Evolutionary conservation across 2,888 invertebrate genomes (phyloP), one percentile per base, ranked within the genome.

Genomic region (Rhorus exstirpatorius): DNA sequence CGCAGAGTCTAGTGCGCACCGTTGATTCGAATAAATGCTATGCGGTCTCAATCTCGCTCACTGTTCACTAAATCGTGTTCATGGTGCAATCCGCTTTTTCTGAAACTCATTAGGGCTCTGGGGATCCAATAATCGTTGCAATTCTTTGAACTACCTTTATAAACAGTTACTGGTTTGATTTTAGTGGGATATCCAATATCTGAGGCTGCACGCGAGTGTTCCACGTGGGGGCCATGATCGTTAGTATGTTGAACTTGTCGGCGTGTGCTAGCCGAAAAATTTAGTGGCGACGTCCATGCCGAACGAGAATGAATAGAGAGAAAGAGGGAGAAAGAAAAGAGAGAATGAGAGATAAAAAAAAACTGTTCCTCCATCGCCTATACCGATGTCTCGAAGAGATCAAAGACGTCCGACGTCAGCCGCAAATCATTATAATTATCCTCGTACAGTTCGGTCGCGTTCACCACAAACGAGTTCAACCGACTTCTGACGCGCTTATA

Each of bases 401-500:
- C 83, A 83, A 83, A 83, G 83, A 77, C 65, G 76, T 71, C 82
- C 82, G 82, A 79, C 83, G 80, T 79, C 81, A 77, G 81, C 61
- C 77, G 76, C 81, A 81, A 83, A 83, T 83, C 83, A 83, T 83
- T 81, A 83, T 83, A 83, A 80, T 79, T 81, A 80, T 83, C 76
- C 77, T 72, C 72, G 83, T 79, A 80, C 72, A 77, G 83, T 81
- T 83, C 79, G 65, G 53, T 55, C 67, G 71, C 79, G 65, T 79
- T 65, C 76, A 72, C 76, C 77, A 35, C 71, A 72, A 81, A 81
- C 81, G 60, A 81, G 76, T 81, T 60, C 67, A 60, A 72, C 67
- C 76, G 76, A 81, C 44, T 60, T 61, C 51, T 72, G 49, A 71
- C 71, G 77, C 71, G 71, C 76, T 63, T 58, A 60, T 49, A 68